phyloP scores from a whole-genome alignment of 1,140 invertebrate species.

The Cataglyphis hispanica region DNA sequence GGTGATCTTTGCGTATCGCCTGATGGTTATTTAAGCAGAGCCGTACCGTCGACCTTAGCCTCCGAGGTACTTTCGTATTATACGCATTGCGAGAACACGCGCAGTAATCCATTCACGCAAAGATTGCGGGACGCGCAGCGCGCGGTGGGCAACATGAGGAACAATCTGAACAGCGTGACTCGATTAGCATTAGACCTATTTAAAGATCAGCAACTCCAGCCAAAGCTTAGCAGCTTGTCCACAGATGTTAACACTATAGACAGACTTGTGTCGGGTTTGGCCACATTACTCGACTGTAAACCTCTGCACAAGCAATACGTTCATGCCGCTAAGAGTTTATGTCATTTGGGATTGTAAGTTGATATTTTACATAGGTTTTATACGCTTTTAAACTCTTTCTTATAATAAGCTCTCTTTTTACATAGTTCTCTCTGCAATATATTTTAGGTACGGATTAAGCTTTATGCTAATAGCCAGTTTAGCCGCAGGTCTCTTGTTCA shows the following conservation, averaged over 20 bases:
- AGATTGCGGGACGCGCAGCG: slow-evolving; percentile 91
- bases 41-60: slow-evolving; percentile 81
- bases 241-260: slow-evolving; percentile 91
- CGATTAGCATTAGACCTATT: slow-evolving; percentile 89
- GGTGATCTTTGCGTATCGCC: slow-evolving; percentile 93
- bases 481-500: slow-evolving; percentile 94
- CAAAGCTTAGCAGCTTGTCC: slow-evolving; percentile 90
- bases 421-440: slow-evolving; percentile 6
- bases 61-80: slow-evolving; percentile 93
- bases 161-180: slow-evolving; percentile 88
- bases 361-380: not conserved
- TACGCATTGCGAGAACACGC: slow-evolving; percentile 92
- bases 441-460: slow-evolving; percentile 89
- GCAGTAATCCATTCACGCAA: slow-evolving; percentile 93
- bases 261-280: slow-evolving; percentile 87
- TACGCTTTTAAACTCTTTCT: not conserved
- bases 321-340: slow-evolving; percentile 91
- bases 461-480: slow-evolving; percentile 95
- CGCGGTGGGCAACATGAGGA: slow-evolving; percentile 90
- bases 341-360: slow-evolving; percentile 92
- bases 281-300: slow-evolving; percentile 93
- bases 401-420: no score
- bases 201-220: slow-evolving; percentile 88
- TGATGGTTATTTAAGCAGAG: slow-evolving; percentile 85
- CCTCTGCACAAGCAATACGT: slow-evolving; percentile 93